These are phyloP conservation scores for Hirtodrosophila alboralis DNA, from an alignment of 2,888 invertebrate species.

Conservation along the genomic window DNA sequence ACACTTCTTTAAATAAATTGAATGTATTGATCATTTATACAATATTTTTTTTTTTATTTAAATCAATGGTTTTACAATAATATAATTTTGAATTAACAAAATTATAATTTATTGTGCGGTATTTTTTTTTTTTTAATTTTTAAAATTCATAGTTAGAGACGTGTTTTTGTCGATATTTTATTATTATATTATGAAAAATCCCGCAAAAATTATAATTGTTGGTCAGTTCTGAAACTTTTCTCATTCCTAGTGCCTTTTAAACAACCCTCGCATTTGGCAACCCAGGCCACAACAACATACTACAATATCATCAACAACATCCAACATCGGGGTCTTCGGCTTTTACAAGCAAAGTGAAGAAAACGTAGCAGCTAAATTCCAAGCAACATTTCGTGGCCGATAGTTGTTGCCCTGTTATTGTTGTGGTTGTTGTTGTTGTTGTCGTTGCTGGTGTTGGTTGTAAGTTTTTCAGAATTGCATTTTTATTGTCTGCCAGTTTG, in stretches of 20 bases:
- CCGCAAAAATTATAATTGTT: no score
- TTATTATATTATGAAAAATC: no score
- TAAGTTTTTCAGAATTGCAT: slow-evolving; percentile 74
- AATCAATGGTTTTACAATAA: no score
- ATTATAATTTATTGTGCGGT: no score
- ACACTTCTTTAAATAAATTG: no score
- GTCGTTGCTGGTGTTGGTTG: slow-evolving; percentile 41
- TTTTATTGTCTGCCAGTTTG: slow-evolving; percentile 73
- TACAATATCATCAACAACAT: slow-evolving; percentile 39
- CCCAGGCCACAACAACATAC: slow-evolving; percentile 15
- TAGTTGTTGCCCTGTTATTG: slow-evolving; percentile 24
- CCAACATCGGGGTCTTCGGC: slow-evolving; percentile 34
- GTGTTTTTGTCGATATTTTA: no score
- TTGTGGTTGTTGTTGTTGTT: slow-evolving; percentile 34
- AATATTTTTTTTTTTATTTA: no score
- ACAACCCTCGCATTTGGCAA: slow-evolving; percentile 45
- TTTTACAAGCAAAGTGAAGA: slow-evolving; percentile 49
- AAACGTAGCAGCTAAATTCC: slow-evolving; percentile 66
- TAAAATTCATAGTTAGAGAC: no score
- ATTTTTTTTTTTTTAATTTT: no score
- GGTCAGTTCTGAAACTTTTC: no score
- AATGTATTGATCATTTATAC: no score
- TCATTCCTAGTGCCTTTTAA: not conserved
- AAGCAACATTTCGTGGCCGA: slow-evolving; percentile 56
- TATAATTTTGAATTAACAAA: no score